phyloP scores from a whole-genome alignment of 2,888 invertebrate species.

The Lasioglossum malachurum region DNA sequence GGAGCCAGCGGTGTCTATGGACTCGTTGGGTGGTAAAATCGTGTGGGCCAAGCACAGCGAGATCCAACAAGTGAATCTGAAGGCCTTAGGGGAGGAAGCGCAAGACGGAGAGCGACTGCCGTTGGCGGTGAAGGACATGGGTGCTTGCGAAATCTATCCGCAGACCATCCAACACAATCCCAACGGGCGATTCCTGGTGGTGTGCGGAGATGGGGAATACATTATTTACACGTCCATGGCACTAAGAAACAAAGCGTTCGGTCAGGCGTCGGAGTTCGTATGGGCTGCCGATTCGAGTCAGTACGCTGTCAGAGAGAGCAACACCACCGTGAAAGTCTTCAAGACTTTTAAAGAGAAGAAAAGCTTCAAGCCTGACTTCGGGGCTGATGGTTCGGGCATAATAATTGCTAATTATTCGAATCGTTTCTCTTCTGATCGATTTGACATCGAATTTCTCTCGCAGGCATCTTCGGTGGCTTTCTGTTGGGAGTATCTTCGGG shows the following conservation, averaged over 20 bases:
- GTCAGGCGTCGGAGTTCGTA: slow-evolving; percentile 99
- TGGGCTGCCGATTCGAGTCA: slow-evolving; percentile 99
- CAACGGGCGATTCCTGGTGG: slow-evolving; percentile 97
- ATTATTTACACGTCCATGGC: slow-evolving; percentile 99
- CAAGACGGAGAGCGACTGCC: slow-evolving; percentile 88
- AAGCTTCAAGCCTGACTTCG: slow-evolving; percentile 98
- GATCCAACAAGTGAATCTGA: slow-evolving; percentile 98
- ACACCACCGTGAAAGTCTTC: slow-evolving; percentile 96
- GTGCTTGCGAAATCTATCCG: slow-evolving; percentile 99
- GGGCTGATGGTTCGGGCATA: slow-evolving; percentile 91
- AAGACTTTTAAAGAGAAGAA: slow-evolving; percentile 99
- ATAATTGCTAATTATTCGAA: slow-evolving; percentile 43
- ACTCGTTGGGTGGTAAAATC: slow-evolving; percentile 98
- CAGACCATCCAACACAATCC: slow-evolving; percentile 99
- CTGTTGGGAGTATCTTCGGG: slow-evolving; percentile 96
- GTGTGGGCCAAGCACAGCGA: slow-evolving; percentile 99
- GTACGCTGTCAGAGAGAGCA: slow-evolving; percentile 95
- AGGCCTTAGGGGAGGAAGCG: slow-evolving; percentile 91
- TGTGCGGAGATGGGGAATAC: slow-evolving; percentile 99
- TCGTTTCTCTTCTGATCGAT: background rate
- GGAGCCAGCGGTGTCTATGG: slow-evolving; percentile 99
- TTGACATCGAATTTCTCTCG: slow-evolving; percentile 45
- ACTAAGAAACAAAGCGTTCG: slow-evolving; percentile 98
- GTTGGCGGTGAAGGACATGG: slow-evolving; percentile 99
- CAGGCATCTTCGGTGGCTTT: slow-evolving; percentile 95